These are phyloP conservation scores for Leptatherina wallacei DNA, from an alignment of 2,797 vertebrate genomes.

Conservation along the genomic window DNA sequence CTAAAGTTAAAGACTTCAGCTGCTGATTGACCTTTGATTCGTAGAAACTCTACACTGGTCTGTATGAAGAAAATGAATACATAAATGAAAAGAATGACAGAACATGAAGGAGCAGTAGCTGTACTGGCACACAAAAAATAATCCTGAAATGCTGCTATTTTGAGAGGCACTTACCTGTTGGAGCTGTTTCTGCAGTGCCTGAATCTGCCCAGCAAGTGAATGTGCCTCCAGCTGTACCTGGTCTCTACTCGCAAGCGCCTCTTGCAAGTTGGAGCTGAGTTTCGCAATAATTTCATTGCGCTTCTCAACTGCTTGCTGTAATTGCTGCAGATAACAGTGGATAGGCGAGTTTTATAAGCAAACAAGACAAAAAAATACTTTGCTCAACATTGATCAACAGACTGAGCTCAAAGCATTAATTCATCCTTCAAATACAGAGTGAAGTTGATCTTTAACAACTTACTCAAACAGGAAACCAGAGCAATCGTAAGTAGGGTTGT, in stretches of 20 bases:
- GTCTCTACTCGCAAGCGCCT: constrained; percentile 78
- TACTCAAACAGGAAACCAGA: not conserved
- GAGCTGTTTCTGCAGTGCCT: constrained; percentile 84
- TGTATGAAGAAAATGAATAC: constrained; percentile 51
- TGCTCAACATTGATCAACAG: not conserved
- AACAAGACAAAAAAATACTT: constrained; percentile 6
- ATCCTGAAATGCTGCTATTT: not conserved
- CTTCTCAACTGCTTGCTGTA: constrained; percentile 84
- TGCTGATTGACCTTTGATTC: constrained; percentile 74
- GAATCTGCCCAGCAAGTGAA: constrained; percentile 80
- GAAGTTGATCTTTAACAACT: not conserved
- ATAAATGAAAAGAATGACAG: constrained; percentile 2
- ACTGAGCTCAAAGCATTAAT: not conserved
- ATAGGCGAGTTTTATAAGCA: not conserved
- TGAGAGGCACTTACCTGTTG: constrained; percentile 80
- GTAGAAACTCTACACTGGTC: constrained; percentile 82
- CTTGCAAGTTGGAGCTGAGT: constrained; percentile 85
- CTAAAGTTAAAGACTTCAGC: constrained; percentile 59
- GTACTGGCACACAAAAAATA: not conserved
- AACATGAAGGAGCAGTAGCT: not conserved
- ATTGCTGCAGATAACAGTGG: constrained; percentile 68
- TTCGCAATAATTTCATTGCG: constrained; percentile 85
- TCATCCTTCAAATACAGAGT: not conserved
- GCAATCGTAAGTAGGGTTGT: not conserved
- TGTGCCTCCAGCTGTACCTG: constrained; percentile 84